These are phyloP conservation scores for Anorthoa munda DNA, from an alignment of 2,888 invertebrate species.

Conservation along the genomic window DNA sequence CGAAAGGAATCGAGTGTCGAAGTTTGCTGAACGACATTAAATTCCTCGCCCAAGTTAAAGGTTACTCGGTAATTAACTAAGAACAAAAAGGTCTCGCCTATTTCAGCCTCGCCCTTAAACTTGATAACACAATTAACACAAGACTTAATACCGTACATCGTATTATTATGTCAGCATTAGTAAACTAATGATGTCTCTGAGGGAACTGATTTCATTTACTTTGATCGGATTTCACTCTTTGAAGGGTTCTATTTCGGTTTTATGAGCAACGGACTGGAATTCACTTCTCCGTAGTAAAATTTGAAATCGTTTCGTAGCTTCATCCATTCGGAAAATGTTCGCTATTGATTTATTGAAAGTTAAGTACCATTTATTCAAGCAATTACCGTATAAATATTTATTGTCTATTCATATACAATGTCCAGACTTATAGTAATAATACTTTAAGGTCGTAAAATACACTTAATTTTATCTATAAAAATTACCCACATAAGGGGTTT, in stretches of 20 bases:
- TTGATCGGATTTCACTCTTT: conserved; percentile 46
- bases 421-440: no score
- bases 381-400: background rate
- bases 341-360: conserved; percentile 8
- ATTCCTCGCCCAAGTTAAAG: conserved; percentile 71
- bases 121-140: conserved; percentile 51
- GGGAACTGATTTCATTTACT: conserved; percentile 44
- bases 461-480: no score
- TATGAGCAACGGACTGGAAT: conserved; percentile 44
- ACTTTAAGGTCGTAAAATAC: no score
- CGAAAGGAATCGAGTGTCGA: conserved; percentile 63
- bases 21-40: conserved; percentile 76
- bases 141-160: conserved; percentile 23
- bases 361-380: background rate
- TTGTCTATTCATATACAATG: background rate
- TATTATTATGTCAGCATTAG: conserved; percentile 4
- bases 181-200: conserved; percentile 26
- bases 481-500: no score
- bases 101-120: conserved; percentile 58
- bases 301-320: conserved; percentile 29
- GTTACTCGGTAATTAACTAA: conserved; percentile 69
- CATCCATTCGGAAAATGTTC: conserved; percentile 11
- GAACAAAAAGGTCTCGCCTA: conserved; percentile 67
- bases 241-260: conserved; percentile 38
- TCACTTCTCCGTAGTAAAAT: conserved; percentile 40